These are phyloP conservation scores for Callinectes sapidus DNA, from an alignment of 2,888 invertebrate genomes.

Conservation along the genomic window DNA sequence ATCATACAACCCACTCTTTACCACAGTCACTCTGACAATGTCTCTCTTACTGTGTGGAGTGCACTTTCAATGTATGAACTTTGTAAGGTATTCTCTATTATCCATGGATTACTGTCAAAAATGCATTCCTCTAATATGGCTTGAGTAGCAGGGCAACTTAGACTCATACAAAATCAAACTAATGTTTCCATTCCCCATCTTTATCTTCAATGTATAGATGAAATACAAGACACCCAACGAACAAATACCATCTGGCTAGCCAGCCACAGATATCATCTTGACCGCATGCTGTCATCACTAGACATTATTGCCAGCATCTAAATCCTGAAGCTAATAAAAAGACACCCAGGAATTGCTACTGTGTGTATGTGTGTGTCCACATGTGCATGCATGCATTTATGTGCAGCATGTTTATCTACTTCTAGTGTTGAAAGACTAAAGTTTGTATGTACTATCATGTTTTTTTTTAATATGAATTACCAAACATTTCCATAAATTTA, in stretches of 20 bases:
- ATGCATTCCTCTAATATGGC: not conserved
- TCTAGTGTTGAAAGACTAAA: too few species aligned
- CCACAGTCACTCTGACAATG: not conserved
- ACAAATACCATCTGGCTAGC: too few species aligned
- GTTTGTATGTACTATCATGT: too few species aligned
- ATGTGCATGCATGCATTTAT: not conserved
- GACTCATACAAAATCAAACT: not conserved
- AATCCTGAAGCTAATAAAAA: not conserved
- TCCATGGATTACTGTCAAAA: not conserved
- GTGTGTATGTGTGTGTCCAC: not conserved
- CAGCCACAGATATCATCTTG: too few species aligned
- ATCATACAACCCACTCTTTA: not conserved
- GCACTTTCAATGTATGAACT: not conserved
- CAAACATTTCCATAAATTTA: too few species aligned
- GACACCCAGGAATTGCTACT: not conserved
- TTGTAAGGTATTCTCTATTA: not conserved
- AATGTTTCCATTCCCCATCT: too few species aligned
- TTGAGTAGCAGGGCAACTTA: not conserved
- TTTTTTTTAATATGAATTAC: too few species aligned
- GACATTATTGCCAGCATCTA: too few species aligned
- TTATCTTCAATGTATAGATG: too few species aligned
- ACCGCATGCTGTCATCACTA: too few species aligned
- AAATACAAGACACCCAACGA: not conserved
- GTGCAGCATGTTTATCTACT: too few species aligned
- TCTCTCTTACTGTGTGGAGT: not conserved